phyloP scores from a whole-genome alignment of 2,113 vertebrate genomes.

The Corydoras sp. region DNA sequence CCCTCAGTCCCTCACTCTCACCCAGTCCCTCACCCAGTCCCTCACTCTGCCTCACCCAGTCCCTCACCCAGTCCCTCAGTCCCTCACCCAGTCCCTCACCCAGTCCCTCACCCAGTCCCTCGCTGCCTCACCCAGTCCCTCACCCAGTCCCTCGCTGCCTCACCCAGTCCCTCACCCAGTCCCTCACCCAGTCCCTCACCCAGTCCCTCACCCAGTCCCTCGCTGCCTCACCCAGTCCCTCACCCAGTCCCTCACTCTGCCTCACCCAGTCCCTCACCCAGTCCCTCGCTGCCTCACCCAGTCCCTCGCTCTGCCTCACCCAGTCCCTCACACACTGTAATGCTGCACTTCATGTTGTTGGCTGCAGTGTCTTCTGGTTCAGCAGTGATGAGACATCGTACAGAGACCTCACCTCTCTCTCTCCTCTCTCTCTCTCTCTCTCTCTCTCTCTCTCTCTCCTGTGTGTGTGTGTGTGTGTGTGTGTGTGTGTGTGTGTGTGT shows the following conservation, averaged over 20 bases:
- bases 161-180: not conserved
- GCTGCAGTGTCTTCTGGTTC: constrained; percentile 45
- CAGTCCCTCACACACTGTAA: constrained; percentile 31
- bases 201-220: no score
- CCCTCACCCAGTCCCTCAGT: not conserved
- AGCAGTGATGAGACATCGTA: constrained; percentile 21
- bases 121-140: no score
- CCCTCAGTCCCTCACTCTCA: constrained; percentile 1
- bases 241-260: no score
- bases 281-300: no score
- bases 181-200: no score
- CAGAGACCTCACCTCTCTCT: not conserved
- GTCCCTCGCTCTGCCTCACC: no score
- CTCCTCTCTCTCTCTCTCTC: constrained; percentile 11
- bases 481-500: no score
- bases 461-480: not conserved
- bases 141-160: no score
- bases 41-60: no score
- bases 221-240: no score
- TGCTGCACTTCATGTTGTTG: constrained; percentile 53
- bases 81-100: no score
- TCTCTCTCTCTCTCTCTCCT: constrained; percentile 2
- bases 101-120: not conserved
- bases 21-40: not conserved
- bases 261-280: not conserved